Base-by-base conservation (phyloP, 1,140 invertebrate species). In the Micrasema longulum region DNA sequence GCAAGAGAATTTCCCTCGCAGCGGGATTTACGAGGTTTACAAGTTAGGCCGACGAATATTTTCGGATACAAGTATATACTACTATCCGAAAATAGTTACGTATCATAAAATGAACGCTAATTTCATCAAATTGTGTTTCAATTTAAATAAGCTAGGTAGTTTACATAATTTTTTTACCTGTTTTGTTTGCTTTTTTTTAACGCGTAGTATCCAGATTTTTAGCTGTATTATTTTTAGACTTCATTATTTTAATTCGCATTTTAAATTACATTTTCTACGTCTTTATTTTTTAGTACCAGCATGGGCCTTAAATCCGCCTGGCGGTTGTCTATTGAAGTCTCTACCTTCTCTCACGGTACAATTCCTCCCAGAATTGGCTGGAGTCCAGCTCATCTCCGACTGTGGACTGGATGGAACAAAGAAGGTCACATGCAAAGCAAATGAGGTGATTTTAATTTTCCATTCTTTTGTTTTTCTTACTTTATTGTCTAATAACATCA, bases 301-400 rank as follows among this genome's bases (percentile, higher is more conserved):
- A 77, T 91, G 90, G 90, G 90, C 90, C 1, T 81, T 87, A 23
- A 87, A 85, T 52, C 83, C 85, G 48, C 83, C 86, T 71, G 84
- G 83, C 35, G 84, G 87, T 1, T 92, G 91, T 75, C 87, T 91
- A 76, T 79, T 91, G n/a, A 88, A 87, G 45, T 89, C 89, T 26
- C 80, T 91, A 71, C 90, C 91, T 9, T 90, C 90, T 16, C 79
- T 92, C 55, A 92, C 90, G 10, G 87, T 90, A 47, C 84, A 90
- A 36, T 92, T 90, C 76, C 85, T 91, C 75, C 91, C 92, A 31
- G 91, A 92, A 72, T 90, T 93, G 78, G 88, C 95, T 20, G 89
- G 94, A 35, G 87, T 97, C 41, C 93, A 95, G 77, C 83, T 97
- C 43, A 94, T 94, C 22, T 92, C 93, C 41, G 96, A 97, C 82